These are phyloP conservation scores for Scaptomyza reducta DNA, from an alignment of 2,888 invertebrate species.

Conservation along the genomic window DNA sequence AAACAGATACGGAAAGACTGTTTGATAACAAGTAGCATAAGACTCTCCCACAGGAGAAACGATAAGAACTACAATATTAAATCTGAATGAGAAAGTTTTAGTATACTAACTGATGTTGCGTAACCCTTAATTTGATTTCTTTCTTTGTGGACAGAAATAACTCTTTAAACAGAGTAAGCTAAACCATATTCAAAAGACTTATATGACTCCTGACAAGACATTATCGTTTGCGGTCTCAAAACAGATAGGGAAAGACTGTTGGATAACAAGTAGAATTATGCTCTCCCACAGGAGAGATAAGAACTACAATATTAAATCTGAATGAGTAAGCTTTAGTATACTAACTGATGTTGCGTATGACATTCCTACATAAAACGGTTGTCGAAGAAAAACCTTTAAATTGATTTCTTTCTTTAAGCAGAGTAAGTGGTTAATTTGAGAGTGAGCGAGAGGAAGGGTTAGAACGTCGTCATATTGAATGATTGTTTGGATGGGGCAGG, in stretches of 20 bases:
- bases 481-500: not conserved
- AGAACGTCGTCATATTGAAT: constrained; percentile 1
- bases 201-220: not conserved
- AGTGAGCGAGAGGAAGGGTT: not conserved
- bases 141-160: not conserved
- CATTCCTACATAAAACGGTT: too few species aligned
- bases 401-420: constrained; percentile 2
- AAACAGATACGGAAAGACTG: not conserved
- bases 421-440: constrained; percentile 4
- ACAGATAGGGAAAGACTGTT: not conserved
- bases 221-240: not conserved
- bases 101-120: too few species aligned
- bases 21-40: not conserved
- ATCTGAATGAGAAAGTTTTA: not conserved
- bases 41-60: too few species aligned
- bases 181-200: not conserved
- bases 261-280: not conserved
- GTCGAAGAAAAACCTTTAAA: not conserved
- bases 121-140: not conserved
- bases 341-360: too few species aligned
- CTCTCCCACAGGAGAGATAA: not conserved
- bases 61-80: not conserved
- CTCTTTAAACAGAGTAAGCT: not conserved
- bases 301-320: not conserved
- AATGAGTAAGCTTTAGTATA: not conserved